Evolutionary conservation across 2,888 invertebrate genomes (phyloP), one percentile per base, ranked within the genome.

Genomic region (Ypsolopha sequella): DNA sequence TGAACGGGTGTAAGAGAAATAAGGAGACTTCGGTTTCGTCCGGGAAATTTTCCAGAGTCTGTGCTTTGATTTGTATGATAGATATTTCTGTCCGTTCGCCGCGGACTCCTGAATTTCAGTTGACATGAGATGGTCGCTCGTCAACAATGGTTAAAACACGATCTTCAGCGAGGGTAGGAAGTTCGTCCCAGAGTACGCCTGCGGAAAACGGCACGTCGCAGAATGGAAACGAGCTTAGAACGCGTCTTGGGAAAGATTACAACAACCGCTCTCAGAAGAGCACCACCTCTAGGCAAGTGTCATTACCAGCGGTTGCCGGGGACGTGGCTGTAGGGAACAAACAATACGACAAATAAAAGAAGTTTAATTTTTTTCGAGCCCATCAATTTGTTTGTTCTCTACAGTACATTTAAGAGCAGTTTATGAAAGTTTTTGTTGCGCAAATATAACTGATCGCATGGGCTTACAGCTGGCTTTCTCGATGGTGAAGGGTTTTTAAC

Each of bases 101-200:
- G 71, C 70, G 81, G 80, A 81, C 81, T 72, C 70, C 63, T 85
- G 73, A 72, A 80, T 86, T 86, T 86, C 86, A 86, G 86, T 86
- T 86, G 84, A 84, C 79, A 84, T 82, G 82, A 82, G 73, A 81
- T 76, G 81, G 76, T 82, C 66, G 75, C 72, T 76, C 73, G 78
- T 85, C 84, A 80, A 84, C 84, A 86, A 86, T 86, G 86, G 86
- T 86, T 86, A 86, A 86, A 86, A 86, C 86, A 86, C 80, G 86
- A 65, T 86, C 86, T 84, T 80, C 86, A 79, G 85, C 86, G 71
- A 73, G 86, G 67, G 84, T 86, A 86, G 85, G 76, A 67, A 79
- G 71, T 61, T 74, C 75, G 69, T 70, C 77, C 59, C 59, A 72
- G 71, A 75, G 69, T 70, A 73, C 76, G 64, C 69, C 79, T 64